These are phyloP conservation scores for Zaprionus camerounensis DNA, from an alignment of 1,140 invertebrate species.

Conservation along the genomic window DNA sequence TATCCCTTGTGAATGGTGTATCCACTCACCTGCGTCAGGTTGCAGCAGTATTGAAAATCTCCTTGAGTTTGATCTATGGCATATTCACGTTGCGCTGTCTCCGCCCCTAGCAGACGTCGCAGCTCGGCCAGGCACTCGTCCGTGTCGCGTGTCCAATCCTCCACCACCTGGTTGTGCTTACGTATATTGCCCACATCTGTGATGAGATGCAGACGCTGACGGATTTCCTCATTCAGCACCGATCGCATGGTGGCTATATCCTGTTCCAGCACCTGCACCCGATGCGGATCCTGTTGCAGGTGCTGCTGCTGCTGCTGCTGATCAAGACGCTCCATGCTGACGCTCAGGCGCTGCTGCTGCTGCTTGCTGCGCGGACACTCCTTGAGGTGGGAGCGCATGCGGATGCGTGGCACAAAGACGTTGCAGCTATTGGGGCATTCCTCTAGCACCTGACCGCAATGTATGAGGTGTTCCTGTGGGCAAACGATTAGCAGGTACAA, in stretches of 20 bases:
- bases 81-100: slow-evolving; percentile 51
- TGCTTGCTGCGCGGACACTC: slow-evolving; percentile 85
- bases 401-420: slow-evolving; percentile 87
- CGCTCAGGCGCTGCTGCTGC: slow-evolving; percentile 38
- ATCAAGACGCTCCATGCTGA: slow-evolving; percentile 69
- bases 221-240: slow-evolving; percentile 81
- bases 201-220: slow-evolving; percentile 77
- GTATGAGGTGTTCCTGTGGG: slow-evolving; percentile 86
- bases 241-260: slow-evolving; percentile 74
- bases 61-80: slow-evolving; percentile 66
- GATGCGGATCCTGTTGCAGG: slow-evolving; percentile 55
- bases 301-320: slow-evolving; percentile 21
- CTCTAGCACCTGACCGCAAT: slow-evolving; percentile 88
- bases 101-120: slow-evolving; percentile 65
- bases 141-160: slow-evolving; percentile 77
- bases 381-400: slow-evolving; percentile 86
- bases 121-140: slow-evolving; percentile 62
- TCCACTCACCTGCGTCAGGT: slow-evolving; percentile 62
- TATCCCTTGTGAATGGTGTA: not conserved
- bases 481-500: not conserved
- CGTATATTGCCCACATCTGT: slow-evolving; percentile 81
- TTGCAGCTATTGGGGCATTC: slow-evolving; percentile 88
- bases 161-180: slow-evolving; percentile 80
- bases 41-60: slow-evolving; percentile 70
- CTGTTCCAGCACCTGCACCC: slow-evolving; percentile 72